Evolutionary conservation across 2,113 vertebrate genomes (phyloP), one percentile per base, ranked within the genome.

Genomic region (Zosterops borbonicus): DNA sequence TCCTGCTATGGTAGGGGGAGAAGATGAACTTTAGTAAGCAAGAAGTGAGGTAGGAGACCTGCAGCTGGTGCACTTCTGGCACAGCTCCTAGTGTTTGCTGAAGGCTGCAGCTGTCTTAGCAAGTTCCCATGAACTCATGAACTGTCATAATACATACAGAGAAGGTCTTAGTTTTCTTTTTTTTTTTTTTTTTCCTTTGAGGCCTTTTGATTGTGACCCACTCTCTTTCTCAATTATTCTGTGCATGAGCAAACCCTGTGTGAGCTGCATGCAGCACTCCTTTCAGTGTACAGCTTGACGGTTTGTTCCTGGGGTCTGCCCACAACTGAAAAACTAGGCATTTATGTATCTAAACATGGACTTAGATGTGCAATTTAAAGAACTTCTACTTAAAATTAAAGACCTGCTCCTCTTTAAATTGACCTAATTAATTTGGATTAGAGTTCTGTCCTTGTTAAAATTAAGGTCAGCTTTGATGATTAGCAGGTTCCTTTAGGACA

Each of bases 51-150:
- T 94, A 49, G 50, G 63, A 90, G 84, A 94, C 75, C 82, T 92
- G 82, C 92, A 95, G 93, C 94, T 95, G 94, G 90, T 80, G 25
- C 84, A 64, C 88, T 81, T 75, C 87, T 95, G 92, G 68, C 94
- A 78, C 37, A 69, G 65, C 64, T 94, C 63, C 67, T 87, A 29
- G 70, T 64, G 53, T 85, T 94, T 92, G 69, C 73, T 83, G 41
- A 86, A 82, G 79, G 55, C 74, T 90, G 87, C 95, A 96, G 93
- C 96, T 96, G 95, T 79, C 94, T 77, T 77, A 76, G 49, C 87
- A 39, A 87, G 92, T 96, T 97, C 96, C 95, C 96, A 97, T 96
- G 94, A 95, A 95, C 96, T 93, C 90, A 60, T 97, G 96, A 95
- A 94, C 95, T 96, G 87, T 92, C 82, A 89, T 95, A 93, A 74